Evolutionary conservation across 2,888 invertebrate genomes (phyloP), one percentile per base, ranked within the genome.

Genomic region (Tenthredo livida): DNA sequence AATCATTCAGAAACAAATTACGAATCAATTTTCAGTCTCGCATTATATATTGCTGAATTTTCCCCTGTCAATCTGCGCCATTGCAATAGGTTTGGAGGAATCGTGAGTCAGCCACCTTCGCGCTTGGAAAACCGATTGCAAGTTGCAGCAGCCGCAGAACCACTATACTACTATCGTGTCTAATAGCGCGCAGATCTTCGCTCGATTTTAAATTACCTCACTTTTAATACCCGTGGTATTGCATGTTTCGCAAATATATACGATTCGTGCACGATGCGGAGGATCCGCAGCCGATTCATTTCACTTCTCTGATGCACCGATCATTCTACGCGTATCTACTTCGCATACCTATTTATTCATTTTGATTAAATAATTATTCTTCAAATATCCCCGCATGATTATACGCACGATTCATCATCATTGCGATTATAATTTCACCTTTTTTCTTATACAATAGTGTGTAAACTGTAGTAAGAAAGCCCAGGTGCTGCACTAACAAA

Each of bases 161-260:
- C 33, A 61, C 72, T 67, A 85, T 65, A 43, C 65, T 21, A 61
- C 72, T 67, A 85, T 65, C 65, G 65, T 61, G 58, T 40, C 54
- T 75, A 61, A 90, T 88, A 84, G 87, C 84, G 86, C 86, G 86
- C 87, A 88, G 88, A 91, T 91, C 90, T 89, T 90, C 89, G 90
- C 90, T 90, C 90, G 91, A 90, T 91, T 90, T 90, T 90, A 91
- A 91, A 91, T 91, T 91, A 90, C 90, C 89, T 89, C 88, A 90
- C 88, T 90, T 91, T 91, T 91, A 90, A 91, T 90, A 89, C 90
- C 89, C 90, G 89, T 88, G 90, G 88, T 90, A 89, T 90, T 91
- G 89, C 90, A 89, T 88, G 90, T 89, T 89, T 85, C 88, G 84
- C 86, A 88, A 90, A 89, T 90, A 90, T 73, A 43, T 17, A 29